Evolutionary conservation across 2,888 invertebrate species (phyloP).

Genomic region (Onthophagus sagittarius): DNA sequence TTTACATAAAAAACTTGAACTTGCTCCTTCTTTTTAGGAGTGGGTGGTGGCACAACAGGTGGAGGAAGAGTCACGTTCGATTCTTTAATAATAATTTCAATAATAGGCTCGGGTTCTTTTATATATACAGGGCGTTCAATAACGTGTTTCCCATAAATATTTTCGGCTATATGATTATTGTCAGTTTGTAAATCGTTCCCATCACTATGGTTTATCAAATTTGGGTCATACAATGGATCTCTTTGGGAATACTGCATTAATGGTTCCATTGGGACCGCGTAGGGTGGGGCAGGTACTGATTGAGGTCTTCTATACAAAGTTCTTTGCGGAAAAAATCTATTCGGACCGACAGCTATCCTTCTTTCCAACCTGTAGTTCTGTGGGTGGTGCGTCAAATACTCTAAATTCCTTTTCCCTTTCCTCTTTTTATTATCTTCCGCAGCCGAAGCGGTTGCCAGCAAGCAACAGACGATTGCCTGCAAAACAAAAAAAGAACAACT

Average conservation of each 20-base stretch:
- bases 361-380: conserved; percentile 54
- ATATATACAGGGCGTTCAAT: conserved; percentile 50
- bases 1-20: conserved; percentile 90
- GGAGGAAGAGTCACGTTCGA: conserved; percentile 78
- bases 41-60: conserved; percentile 52
- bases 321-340: conserved; percentile 36
- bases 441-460: conserved; percentile 54
- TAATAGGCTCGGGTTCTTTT: conserved; percentile 83
- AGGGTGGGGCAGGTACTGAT: conserved; percentile 59
- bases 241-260: conserved; percentile 75
- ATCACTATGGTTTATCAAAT: conserved; percentile 48
- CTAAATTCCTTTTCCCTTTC: conserved; percentile 55
- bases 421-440: conserved; percentile 46
- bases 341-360: conserved; percentile 52
- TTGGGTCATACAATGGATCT: conserved; percentile 70
- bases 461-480: conserved; percentile 55
- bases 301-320: conserved; percentile 40
- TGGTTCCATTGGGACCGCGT: conserved; percentile 78
- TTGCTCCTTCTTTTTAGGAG: conserved; percentile 65
- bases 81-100: conserved; percentile 88
- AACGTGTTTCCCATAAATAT: conserved; percentile 48
- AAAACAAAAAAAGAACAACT: conserved; percentile 43
- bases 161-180: conserved; percentile 50
- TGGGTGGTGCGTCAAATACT: conserved; percentile 57
- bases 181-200: conserved; percentile 44